Evolutionary conservation across 2,888 invertebrate genomes (phyloP).

Genomic region (Arrhopalites spinosus): DNA sequence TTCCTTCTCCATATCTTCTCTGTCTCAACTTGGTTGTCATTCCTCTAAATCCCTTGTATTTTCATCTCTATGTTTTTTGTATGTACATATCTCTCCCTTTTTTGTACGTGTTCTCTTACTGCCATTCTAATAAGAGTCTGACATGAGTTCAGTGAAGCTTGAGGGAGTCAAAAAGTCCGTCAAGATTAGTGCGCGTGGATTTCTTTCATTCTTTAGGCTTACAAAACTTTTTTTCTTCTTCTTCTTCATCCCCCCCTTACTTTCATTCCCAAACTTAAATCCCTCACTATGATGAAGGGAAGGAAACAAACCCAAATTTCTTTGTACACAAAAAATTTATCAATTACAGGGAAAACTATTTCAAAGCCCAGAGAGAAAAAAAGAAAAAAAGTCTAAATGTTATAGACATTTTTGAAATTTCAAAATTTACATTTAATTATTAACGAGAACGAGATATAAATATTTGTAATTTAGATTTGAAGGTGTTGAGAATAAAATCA

Average conservation of each 20-base stretch:
- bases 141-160: constrained; percentile 34
- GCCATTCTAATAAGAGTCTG: constrained; percentile 31
- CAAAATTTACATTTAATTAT: no score
- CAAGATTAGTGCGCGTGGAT: constrained; percentile 31
- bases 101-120: constrained; percentile 11
- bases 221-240: not conserved
- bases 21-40: constrained; percentile 10
- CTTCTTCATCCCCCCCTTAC: not conserved
- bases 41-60: not conserved
- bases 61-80: not conserved
- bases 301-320: no score
- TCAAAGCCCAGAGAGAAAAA: no score
- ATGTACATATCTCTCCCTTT: not conserved
- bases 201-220: constrained; percentile 16
- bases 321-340: no score
- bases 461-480: no score
- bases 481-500: no score
- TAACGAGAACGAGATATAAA: no score
- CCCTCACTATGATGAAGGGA: no score
- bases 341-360: no score
- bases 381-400: no score
- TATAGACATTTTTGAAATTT: no score
- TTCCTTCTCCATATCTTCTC: not conserved
- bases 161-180: constrained; percentile 38
- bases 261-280: constrained; percentile 2